phyloP scores from a whole-genome alignment of 2,113 vertebrate genomes.

The Neotoma lepida region DNA sequence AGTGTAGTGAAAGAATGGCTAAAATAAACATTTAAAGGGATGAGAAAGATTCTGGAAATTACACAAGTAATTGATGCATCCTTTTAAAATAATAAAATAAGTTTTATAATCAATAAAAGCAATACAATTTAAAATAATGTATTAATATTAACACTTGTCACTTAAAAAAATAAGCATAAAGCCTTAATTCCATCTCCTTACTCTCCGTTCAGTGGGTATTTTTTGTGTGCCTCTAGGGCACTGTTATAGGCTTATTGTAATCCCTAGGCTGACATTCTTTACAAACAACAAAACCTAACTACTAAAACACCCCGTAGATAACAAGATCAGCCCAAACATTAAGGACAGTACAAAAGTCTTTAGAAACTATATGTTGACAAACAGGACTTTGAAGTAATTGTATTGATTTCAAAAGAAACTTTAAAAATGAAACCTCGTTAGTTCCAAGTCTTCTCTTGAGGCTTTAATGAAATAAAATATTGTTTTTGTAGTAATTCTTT shows the following conservation, averaged over 20 bases:
- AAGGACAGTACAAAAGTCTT: neutral
- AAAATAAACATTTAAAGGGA: neutral
- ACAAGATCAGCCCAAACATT: neutral
- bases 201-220: neutral
- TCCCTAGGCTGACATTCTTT: neutral
- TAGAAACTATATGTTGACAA: neutral
- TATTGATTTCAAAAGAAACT: conserved; percentile 29
- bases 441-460: neutral
- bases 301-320: neutral
- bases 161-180: neutral
- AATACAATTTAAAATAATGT: neutral
- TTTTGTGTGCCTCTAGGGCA: neutral
- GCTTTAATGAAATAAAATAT: conserved; percentile 12
- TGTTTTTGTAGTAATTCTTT: neutral
- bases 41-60: neutral
- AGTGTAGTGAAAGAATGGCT: neutral
- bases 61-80: neutral
- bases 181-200: neutral
- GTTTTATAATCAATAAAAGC: neutral
- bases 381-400: neutral
- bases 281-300: conserved; percentile 26
- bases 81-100: neutral
- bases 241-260: neutral
- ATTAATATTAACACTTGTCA: neutral
- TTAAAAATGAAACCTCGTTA: neutral